phyloP scores from a whole-genome alignment of 1,140 invertebrate species.

The Grapholita molesta region DNA sequence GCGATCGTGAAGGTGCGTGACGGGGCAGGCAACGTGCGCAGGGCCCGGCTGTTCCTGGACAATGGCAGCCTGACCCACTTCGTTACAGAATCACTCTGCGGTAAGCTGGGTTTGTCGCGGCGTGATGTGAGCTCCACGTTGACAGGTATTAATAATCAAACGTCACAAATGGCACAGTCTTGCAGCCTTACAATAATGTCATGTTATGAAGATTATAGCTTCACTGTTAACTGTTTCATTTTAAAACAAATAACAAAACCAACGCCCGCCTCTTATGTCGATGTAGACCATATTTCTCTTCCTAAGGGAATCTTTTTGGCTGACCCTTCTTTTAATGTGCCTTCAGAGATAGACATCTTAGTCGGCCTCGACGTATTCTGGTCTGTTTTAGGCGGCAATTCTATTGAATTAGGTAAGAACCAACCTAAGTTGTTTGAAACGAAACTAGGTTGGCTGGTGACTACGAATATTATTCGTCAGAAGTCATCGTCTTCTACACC shows the following conservation, averaged over 20 bases:
- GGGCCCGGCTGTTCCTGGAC: constrained; percentile 30
- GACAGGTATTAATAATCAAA: constrained; percentile 36
- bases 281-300: constrained; percentile 27
- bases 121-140: constrained; percentile 27
- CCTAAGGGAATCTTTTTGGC: constrained; percentile 30
- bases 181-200: constrained; percentile 35
- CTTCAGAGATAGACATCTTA: constrained; percentile 36
- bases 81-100: constrained; percentile 25
- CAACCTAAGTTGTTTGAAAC: constrained; percentile 1
- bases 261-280: constrained; percentile 23
- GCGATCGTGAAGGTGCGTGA: constrained; percentile 31
- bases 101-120: constrained; percentile 24
- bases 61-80: constrained; percentile 35
- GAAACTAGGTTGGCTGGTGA: constrained; percentile 15
- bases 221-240: constrained; percentile 31
- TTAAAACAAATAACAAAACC: constrained; percentile 37
- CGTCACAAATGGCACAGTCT: constrained; percentile 34
- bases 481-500: not conserved
- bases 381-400: constrained; percentile 25
- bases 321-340: constrained; percentile 39
- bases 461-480: not conserved
- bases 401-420: constrained; percentile 21
- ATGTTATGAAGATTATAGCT: constrained; percentile 24
- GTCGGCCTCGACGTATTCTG: constrained; percentile 40
- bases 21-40: constrained; percentile 18